These are phyloP conservation scores for Desmodus rotundus DNA, from an alignment of 2,113 vertebrate genomes.

Conservation along the genomic window DNA sequence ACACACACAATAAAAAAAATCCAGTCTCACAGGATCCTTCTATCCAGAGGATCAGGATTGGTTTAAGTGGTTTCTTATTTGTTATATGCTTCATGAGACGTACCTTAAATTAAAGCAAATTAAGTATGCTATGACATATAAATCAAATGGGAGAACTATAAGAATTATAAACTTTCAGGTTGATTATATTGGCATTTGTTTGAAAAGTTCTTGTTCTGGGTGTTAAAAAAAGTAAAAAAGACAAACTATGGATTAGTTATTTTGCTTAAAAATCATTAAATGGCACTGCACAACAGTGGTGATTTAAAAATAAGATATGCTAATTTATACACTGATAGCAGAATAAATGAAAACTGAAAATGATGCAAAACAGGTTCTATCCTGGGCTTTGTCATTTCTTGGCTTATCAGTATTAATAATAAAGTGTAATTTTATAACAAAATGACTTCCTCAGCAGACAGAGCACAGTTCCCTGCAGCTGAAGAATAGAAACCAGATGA, in stretches of 20 bases:
- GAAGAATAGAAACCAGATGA: conserved; percentile 24
- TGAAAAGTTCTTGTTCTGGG: conserved; percentile 4
- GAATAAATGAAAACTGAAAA: conserved; percentile 47
- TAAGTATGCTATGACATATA: conserved; percentile 3
- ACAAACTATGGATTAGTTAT: not conserved
- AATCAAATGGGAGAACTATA: not conserved
- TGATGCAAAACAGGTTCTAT: conserved; percentile 29
- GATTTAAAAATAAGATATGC: conserved; percentile 62
- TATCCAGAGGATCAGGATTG: conserved; percentile 18
- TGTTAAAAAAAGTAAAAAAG: not conserved
- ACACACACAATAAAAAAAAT: conserved; percentile 60
- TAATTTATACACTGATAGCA: conserved; percentile 37
- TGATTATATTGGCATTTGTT: not conserved
- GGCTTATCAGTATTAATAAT: conserved; percentile 63
- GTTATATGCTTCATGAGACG: conserved; percentile 45
- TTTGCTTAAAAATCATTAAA: conserved; percentile 38
- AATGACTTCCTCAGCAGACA: conserved; percentile 38
- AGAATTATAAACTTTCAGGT: not conserved
- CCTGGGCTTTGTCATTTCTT: conserved; percentile 40
- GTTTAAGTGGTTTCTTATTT: conserved; percentile 66
- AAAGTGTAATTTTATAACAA: conserved; percentile 61
- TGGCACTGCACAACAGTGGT: not conserved
- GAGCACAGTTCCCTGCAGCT: not conserved
- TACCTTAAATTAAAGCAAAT: conserved; percentile 5
- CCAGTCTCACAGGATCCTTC: not conserved